Conservation (phyloP, 2,888 invertebrate species). For the Gari tellinella region DNA sequence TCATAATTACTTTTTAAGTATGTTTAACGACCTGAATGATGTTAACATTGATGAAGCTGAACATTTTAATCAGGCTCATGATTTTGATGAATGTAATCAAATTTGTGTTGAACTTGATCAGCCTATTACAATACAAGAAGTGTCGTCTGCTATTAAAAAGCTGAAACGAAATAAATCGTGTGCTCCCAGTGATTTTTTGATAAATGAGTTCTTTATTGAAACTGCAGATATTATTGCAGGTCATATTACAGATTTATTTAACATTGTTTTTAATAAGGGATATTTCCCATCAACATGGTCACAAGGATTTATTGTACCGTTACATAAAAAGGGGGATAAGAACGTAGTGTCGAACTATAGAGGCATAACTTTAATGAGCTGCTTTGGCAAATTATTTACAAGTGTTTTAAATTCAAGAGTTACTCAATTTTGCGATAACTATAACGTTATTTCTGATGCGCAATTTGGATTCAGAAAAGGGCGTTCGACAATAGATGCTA, state of each 20-base stretch:
- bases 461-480: too few species aligned
- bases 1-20: constrained; percentile 1
- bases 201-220: constrained; percentile 38
- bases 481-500: too few species aligned
- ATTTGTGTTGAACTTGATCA: constrained; percentile 9
- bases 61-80: constrained; percentile 5
- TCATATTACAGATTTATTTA: constrained; percentile 26
- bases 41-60: constrained; percentile 2
- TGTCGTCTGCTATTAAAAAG: too few species aligned
- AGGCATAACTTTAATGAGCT: constrained; percentile 36
- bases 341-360: constrained; percentile 32
- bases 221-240: constrained; percentile 18
- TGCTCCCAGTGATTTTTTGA: constrained; percentile 17
- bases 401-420: constrained; percentile 23
- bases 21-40: constrained; percentile 2
- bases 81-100: not conserved
- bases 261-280: constrained; percentile 15
- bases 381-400: constrained; percentile 27
- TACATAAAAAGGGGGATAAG: constrained; percentile 41
- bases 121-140: not conserved
- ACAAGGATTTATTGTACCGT: constrained; percentile 27
- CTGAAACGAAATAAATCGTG: constrained; percentile 9
- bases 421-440: constrained; percentile 4
- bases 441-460: constrained; percentile 18
- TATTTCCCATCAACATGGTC: constrained; percentile 28